These are phyloP conservation scores for Ivindomyrus marchei DNA, from an alignment of 2,113 vertebrate genomes.

Conservation along the genomic window DNA sequence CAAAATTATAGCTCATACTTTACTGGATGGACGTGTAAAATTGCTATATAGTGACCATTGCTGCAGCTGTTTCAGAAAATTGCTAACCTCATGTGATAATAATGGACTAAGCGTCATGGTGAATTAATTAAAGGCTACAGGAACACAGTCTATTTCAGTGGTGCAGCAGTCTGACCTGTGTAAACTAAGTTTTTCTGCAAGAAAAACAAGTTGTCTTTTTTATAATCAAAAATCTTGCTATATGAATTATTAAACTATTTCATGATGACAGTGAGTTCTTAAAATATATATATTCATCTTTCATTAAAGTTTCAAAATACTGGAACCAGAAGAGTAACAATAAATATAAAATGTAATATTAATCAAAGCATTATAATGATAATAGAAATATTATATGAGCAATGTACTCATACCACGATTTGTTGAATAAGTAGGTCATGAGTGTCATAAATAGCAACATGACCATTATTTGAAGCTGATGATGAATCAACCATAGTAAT, in stretches of 20 bases:
- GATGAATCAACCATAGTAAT: neutral
- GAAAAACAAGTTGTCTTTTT: neutral
- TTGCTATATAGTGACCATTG: neutral
- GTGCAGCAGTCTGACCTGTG: neutral
- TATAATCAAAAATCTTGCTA: neutral
- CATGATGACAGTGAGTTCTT: neutral
- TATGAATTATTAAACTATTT: neutral
- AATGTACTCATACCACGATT: neutral
- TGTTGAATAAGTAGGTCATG: neutral
- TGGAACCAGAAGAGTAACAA: neutral
- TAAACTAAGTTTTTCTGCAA: conserved; percentile 12
- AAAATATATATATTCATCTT: neutral
- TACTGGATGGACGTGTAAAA: neutral
- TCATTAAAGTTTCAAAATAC: neutral
- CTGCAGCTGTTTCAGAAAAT: neutral
- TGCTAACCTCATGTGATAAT: neutral
- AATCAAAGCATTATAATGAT: neutral
- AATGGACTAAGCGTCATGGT: neutral
- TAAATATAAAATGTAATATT: conserved; percentile 40
- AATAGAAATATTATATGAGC: neutral
- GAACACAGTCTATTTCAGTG: neutral
- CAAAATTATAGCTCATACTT: neutral
- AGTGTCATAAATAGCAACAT: neutral
- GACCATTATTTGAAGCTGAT: neutral
- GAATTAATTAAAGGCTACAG: neutral